phyloP scores from a whole-genome alignment of 2,797 vertebrate species.

The Scleropages formosus region DNA sequence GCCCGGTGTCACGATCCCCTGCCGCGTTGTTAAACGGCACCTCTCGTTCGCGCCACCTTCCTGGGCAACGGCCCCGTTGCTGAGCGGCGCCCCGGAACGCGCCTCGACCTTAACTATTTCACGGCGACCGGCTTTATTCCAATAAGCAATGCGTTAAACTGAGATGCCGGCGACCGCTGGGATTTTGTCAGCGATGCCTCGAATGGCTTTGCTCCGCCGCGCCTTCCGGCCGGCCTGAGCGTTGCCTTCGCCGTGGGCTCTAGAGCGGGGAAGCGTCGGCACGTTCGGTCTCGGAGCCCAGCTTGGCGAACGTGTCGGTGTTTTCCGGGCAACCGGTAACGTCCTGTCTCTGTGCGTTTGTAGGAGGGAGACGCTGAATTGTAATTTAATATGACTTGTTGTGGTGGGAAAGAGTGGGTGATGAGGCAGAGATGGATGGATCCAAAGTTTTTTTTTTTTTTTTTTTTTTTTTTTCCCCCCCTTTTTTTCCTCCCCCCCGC shows the following conservation, averaged over 20 bases:
- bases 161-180: constrained; percentile 69
- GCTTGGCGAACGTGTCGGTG: too few relatives aligned
- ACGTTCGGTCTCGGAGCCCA: background rate
- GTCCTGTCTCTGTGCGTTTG: constrained; percentile 50
- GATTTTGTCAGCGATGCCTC: background rate
- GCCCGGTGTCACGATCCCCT: constrained; percentile 39
- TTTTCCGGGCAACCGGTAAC: constrained; percentile 13
- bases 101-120: constrained; percentile 78
- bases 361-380: constrained; percentile 55
- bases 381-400: constrained; percentile 48
- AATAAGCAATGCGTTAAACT: constrained; percentile 39
- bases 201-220: background rate
- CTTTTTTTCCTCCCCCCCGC: constrained; percentile 52
- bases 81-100: constrained; percentile 76
- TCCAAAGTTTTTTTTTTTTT: constrained; percentile 58
- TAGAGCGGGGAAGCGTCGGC: background rate
- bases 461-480: too few relatives aligned
- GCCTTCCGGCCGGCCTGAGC: too few relatives aligned
- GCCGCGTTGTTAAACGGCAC: constrained; percentile 65
- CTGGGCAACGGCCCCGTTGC: constrained; percentile 65
- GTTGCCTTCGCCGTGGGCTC: too few relatives aligned
- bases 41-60: constrained; percentile 54
- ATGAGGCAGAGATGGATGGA: constrained; percentile 31
- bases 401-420: background rate
- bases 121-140: constrained; percentile 60